These are phyloP conservation scores for Spinus pinus DNA, from an alignment of 2,797 vertebrate species.

Conservation along the genomic window DNA sequence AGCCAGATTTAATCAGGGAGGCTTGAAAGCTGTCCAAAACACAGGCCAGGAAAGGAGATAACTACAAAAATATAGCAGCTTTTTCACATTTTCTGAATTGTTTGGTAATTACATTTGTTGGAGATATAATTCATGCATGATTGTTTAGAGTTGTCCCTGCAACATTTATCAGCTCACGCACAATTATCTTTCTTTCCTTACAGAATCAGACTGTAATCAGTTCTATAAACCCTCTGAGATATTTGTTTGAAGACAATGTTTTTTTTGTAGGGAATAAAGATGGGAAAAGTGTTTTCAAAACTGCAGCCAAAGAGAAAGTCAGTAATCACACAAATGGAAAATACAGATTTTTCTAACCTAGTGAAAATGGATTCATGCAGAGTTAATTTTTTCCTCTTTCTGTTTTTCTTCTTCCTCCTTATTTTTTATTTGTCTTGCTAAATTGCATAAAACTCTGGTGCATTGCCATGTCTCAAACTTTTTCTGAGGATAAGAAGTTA, in stretches of 20 bases:
- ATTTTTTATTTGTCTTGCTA: neutral
- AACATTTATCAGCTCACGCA: neutral
- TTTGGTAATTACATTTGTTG: conserved; percentile 54
- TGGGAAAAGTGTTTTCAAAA: conserved; percentile 27
- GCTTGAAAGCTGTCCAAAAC: conserved; percentile 54
- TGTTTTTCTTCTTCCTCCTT: neutral
- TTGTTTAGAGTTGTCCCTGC: conserved; percentile 54
- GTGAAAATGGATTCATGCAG: neutral
- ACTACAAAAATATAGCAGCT: conserved; percentile 5
- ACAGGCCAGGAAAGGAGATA: conserved; percentile 38
- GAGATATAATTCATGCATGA: conserved; percentile 46
- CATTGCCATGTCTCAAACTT: neutral
- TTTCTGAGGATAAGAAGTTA: neutral
- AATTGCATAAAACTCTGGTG: neutral
- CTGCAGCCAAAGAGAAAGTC: neutral
- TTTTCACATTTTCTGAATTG: conserved; percentile 56
- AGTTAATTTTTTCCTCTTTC: neutral
- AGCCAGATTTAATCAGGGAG: conserved; percentile 43
- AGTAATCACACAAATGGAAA: conserved; percentile 22
- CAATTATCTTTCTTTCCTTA: conserved; percentile 32
- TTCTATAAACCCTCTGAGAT: conserved; percentile 11
- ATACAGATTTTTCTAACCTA: conserved; percentile 12
- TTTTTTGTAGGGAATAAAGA: conserved; percentile 18
- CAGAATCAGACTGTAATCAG: conserved; percentile 24
- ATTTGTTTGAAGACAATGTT: conserved; percentile 47